Percentiles rank a stretch among this genome's conserved stretches.
Conservation (phyloP, 2,888 invertebrate species). For the Resseliella maxima region DNA sequence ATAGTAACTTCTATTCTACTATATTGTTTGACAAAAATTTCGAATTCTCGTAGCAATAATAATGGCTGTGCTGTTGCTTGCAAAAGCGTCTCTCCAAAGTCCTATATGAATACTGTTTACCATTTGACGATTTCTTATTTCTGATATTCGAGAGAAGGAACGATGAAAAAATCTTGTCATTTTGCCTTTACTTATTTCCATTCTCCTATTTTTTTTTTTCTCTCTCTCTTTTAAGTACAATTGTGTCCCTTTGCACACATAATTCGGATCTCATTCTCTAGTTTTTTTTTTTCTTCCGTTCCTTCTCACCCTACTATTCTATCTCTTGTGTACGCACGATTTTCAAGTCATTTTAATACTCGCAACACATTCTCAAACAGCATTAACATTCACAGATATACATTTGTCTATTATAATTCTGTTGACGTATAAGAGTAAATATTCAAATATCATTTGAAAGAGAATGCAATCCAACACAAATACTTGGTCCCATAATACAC, state of each 20-base stretch:
- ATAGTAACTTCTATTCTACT: not conserved
- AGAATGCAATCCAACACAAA: constrained; percentile 15
- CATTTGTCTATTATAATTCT: constrained; percentile 34
- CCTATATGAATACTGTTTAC: constrained; percentile 1
- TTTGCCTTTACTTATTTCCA: not conserved
- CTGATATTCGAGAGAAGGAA: not conserved
- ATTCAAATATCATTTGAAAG: constrained; percentile 48
- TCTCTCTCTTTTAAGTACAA: not conserved
- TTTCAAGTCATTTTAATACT: constrained; percentile 27
- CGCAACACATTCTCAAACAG: not conserved
- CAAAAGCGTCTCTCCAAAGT: constrained; percentile 11
- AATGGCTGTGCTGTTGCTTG: not conserved
- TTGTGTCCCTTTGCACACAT: constrained; percentile 1
- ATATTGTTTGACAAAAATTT: not conserved
- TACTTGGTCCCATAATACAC: not conserved
- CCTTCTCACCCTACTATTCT: too few species aligned
- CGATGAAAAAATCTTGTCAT: not conserved
- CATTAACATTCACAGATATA: constrained; percentile 32
- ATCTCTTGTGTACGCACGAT: not conserved
- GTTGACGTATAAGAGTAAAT: not conserved
- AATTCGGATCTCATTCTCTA: not conserved
- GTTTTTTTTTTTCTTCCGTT: not conserved
- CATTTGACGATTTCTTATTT: constrained; percentile 15
- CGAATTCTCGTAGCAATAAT: constrained; percentile 25
- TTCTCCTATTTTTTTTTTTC: too few species aligned